A percentile compares a stretch with the other conserved stretches of the same genome.
phyloP scores from a whole-genome alignment of 1,140 invertebrate species.

The Drosophila littoralis region DNA sequence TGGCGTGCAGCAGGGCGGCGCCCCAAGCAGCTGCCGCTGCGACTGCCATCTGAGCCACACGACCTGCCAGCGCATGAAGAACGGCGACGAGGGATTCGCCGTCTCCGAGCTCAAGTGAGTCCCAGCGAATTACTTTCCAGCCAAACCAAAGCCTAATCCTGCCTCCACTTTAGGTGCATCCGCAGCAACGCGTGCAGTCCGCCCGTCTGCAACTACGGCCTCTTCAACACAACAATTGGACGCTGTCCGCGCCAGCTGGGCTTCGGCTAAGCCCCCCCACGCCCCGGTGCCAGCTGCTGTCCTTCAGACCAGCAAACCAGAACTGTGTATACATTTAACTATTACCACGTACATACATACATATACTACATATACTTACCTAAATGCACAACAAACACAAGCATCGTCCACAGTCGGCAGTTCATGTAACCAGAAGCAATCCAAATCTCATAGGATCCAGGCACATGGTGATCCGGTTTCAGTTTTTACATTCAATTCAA shows the following conservation, averaged over 20 bases:
- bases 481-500: too few species aligned
- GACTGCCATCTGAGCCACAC: slow-evolving; percentile 69
- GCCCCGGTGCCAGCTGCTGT: slow-evolving; percentile 9
- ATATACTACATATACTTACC: slow-evolving; percentile 12
- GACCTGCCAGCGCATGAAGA: slow-evolving; percentile 73
- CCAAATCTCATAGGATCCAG: neutral
- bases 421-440: slow-evolving; percentile 10
- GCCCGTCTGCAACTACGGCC: slow-evolving; percentile 69
- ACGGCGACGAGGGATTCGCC: slow-evolving; percentile 77
- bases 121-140: neutral
- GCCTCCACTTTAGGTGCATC: slow-evolving; percentile 63
- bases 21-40: slow-evolving; percentile 58
- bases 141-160: neutral
- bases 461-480: too few species aligned
- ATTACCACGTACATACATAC: slow-evolving; percentile 33
- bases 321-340: slow-evolving; percentile 67
- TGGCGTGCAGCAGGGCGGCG: neutral
- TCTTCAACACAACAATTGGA: slow-evolving; percentile 61
- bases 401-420: slow-evolving; percentile 24
- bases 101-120: slow-evolving; percentile 70
- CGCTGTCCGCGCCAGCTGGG: slow-evolving; percentile 69
- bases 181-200: slow-evolving; percentile 51
- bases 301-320: slow-evolving; percentile 44
- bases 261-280: slow-evolving; percentile 51
- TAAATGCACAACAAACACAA: slow-evolving; percentile 1